Conservation (phyloP, 2,797 vertebrate genomes). For the Darevskia mixta region DNA sequence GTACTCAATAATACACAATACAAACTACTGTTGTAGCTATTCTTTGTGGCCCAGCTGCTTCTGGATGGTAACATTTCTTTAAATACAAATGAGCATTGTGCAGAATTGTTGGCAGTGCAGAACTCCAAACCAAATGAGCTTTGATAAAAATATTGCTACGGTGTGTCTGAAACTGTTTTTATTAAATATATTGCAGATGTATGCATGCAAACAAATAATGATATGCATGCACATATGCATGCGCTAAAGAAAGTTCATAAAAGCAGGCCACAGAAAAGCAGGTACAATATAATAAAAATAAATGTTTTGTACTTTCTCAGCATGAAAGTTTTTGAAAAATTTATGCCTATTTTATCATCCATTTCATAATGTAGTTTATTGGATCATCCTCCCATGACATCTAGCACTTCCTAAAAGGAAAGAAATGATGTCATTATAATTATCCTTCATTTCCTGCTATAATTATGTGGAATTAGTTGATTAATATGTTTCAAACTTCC, state of each 20-base stretch:
- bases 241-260: constrained; percentile 26
- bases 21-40: constrained; percentile 55
- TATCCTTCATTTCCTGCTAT: constrained; percentile 52
- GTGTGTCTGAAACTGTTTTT: constrained; percentile 26
- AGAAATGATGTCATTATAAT: constrained; percentile 48
- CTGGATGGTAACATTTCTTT: constrained; percentile 53
- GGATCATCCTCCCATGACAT: constrained; percentile 46
- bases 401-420: constrained; percentile 40
- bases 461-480: constrained; percentile 54
- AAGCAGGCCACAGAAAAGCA: constrained; percentile 9
- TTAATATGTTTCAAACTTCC: constrained; percentile 44
- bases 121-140: constrained; percentile 56
- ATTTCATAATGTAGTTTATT: constrained; percentile 62
- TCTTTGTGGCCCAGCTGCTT: constrained; percentile 62
- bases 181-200: neutral
- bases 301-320: constrained; percentile 38
- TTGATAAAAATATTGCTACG: constrained; percentile 13
- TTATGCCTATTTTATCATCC: constrained; percentile 34
- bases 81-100: constrained; percentile 49
- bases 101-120: constrained; percentile 45
- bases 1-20: constrained; percentile 62
- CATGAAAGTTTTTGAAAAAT: constrained; percentile 49
- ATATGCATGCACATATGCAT: neutral
- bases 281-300: constrained; percentile 20
- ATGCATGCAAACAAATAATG: neutral